Conservation (phyloP, 64 coral and sea anemone species). For the Anthopleura sola region DNA sequence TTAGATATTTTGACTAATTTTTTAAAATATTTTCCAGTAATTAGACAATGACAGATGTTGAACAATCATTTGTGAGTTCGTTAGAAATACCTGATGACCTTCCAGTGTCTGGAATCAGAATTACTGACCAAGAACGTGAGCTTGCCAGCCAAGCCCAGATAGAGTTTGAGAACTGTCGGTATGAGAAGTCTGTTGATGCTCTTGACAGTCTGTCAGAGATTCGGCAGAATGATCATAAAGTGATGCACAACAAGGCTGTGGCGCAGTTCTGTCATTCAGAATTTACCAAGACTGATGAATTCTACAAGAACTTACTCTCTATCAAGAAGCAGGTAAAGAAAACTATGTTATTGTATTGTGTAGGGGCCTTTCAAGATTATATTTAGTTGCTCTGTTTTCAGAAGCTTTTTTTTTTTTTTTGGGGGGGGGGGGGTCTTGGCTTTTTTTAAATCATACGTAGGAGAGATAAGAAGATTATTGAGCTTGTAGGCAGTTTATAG, state of each 20-base stretch:
- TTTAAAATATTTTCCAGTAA: background rate
- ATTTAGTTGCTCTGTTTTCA: no score
- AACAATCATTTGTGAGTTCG: background rate
- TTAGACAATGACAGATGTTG: background rate
- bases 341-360: background rate
- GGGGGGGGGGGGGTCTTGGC: no score
- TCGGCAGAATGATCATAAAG: constrained; percentile 81
- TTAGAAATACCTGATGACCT: background rate
- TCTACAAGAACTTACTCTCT: constrained; percentile 49
- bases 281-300: constrained; percentile 85
- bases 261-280: constrained; percentile 75
- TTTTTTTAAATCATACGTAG: no score
- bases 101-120: background rate
- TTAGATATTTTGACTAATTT: no score
- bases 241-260: constrained; percentile 81
- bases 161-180: constrained; percentile 83
- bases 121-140: constrained; percentile 88
- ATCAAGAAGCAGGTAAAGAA: constrained; percentile 77
- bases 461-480: no score
- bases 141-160: constrained; percentile 86
- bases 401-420: no score
- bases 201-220: constrained; percentile 77
- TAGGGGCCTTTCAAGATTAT: no score
- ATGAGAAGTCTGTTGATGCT: constrained; percentile 70
- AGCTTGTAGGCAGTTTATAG: no score